phyloP scores from a whole-genome alignment of 2,797 vertebrate species.

The Rhinatrema bivittatum region DNA sequence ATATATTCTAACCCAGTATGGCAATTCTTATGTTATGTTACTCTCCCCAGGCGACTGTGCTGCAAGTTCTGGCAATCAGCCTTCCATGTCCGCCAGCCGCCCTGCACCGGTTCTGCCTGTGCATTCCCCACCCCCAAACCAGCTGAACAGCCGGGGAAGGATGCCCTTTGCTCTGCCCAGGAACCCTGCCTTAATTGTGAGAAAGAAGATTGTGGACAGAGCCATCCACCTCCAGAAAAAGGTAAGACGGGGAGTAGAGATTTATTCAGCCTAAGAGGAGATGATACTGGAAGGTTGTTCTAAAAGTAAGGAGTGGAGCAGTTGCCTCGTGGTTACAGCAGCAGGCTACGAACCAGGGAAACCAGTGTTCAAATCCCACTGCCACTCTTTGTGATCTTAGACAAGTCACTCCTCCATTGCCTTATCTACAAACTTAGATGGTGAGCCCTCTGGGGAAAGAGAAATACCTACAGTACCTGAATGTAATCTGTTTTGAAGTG shows the following conservation, averaged over 20 bases:
- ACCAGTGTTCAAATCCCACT: too few relatives aligned
- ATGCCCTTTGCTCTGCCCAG: constrained; percentile 41
- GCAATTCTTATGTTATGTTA: too few relatives aligned
- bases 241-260: constrained; percentile 37
- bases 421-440: too few relatives aligned
- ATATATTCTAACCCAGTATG: too few relatives aligned
- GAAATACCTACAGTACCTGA: too few relatives aligned
- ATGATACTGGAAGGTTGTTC: not conserved
- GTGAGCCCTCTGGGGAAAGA: too few relatives aligned
- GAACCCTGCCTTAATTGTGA: constrained; percentile 61
- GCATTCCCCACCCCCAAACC: accelerated
- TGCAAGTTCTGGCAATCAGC: not conserved
- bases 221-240: constrained; percentile 62
- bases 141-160: constrained; percentile 28
- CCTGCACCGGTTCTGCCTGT: accelerated
- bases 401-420: too few relatives aligned
- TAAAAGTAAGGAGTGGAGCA: not conserved
- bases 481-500: too few relatives aligned
- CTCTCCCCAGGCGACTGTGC: too few relatives aligned
- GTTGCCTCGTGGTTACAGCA: not conserved
- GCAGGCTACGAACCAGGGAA: too few relatives aligned
- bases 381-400: too few relatives aligned
- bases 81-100: not conserved
- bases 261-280: accelerated
- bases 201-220: constrained; percentile 64